Evolutionary conservation across 2,113 vertebrate genomes (phyloP).

Genomic region (Rhynchomys soricoides): DNA sequence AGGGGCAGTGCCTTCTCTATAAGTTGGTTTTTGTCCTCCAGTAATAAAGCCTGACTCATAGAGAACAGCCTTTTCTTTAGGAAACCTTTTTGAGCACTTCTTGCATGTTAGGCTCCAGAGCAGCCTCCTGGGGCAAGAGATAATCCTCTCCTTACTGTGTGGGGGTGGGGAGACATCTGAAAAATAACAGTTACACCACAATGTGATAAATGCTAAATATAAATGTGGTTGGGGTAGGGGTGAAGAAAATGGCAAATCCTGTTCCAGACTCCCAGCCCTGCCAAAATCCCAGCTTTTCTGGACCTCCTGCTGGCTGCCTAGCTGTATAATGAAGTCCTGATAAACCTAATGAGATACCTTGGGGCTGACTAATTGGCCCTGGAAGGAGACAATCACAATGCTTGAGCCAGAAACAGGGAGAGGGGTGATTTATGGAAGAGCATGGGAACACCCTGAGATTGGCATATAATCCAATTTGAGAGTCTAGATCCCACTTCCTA

Average conservation of each 20-base stretch:
- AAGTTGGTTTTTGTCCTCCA: slow-evolving; percentile 5
- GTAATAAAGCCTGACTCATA: not conserved
- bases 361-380: slow-evolving; percentile 53
- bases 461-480: slow-evolving; percentile 2
- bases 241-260: slow-evolving; percentile 23
- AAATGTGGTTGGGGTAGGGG: not conserved
- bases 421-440: not conserved
- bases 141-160: not conserved
- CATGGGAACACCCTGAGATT: not conserved
- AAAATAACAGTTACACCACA: slow-evolving; percentile 51
- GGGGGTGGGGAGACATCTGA: not conserved
- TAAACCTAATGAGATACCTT: slow-evolving; percentile 61
- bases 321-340: slow-evolving; percentile 54
- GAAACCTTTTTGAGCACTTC: slow-evolving; percentile 19
- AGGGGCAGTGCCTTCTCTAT: not conserved
- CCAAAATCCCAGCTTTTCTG: slow-evolving; percentile 42
- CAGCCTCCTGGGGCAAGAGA: slow-evolving; percentile 1
- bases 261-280: not conserved
- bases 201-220: slow-evolving; percentile 56
- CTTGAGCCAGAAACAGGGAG: slow-evolving; percentile 41
- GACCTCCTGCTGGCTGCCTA: slow-evolving; percentile 40
- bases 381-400: slow-evolving; percentile 37
- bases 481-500: slow-evolving; percentile 22
- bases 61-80: slow-evolving; percentile 36
- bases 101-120: not conserved